These are phyloP conservation scores for Drusus annulatus DNA, from an alignment of 1,140 invertebrate species.

Conservation along the genomic window DNA sequence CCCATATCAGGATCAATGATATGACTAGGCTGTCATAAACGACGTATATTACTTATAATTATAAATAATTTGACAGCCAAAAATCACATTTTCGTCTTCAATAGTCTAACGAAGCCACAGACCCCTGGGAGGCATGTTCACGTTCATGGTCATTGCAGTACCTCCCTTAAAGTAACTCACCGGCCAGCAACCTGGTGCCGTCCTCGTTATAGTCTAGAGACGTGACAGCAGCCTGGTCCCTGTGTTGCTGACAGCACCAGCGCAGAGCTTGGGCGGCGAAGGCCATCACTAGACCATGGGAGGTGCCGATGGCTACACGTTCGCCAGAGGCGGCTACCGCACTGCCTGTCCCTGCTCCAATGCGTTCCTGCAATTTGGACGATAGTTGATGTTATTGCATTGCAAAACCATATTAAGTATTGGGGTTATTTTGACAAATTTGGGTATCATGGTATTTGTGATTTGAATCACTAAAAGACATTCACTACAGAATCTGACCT, in stretches of 20 bases:
- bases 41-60: no score
- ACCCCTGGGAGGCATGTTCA: no score
- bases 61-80: no score
- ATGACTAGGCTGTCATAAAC: no score
- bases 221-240: conserved; percentile 87
- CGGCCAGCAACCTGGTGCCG: conserved; percentile 87
- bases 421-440: no score
- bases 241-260: conserved; percentile 85
- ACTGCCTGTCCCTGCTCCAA: conserved; percentile 91
- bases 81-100: no score
- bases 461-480: no score
- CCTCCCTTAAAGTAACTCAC: conserved; percentile 67
- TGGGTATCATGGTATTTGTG: no score
- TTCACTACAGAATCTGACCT: no score
- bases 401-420: neutral
- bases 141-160: no score
- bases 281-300: conserved; percentile 91
- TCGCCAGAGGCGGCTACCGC: conserved; percentile 83
- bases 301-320: conserved; percentile 92
- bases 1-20: no score
- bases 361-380: conserved; percentile 80
- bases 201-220: conserved; percentile 90
- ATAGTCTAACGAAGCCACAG: no score
- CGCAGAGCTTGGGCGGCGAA: conserved; percentile 92
- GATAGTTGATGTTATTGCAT: neutral